Percentiles rank a stretch among this genome's conserved stretches.
Conservation (phyloP, 2,113 vertebrate genomes). For the Clarias magur region DNA sequence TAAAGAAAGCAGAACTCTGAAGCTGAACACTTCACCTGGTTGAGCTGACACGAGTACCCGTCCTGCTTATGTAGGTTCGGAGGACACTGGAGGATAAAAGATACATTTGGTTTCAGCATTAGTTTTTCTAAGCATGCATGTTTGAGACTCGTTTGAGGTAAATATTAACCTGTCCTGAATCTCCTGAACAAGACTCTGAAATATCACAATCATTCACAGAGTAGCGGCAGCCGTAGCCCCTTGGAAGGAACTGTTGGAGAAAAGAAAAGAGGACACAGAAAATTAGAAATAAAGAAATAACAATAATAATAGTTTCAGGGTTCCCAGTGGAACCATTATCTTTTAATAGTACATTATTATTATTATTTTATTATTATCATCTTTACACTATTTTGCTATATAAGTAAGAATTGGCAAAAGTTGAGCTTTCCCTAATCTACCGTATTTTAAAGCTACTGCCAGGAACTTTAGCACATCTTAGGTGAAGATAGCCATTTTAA, state of each 20-base stretch:
- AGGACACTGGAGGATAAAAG: slow-evolving; percentile 82
- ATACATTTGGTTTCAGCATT: not conserved
- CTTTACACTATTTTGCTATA: too few relatives aligned
- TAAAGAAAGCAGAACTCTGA: not conserved
- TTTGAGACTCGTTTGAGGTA: not conserved
- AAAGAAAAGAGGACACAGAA: slow-evolving; percentile 51
- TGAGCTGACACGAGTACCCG: slow-evolving; percentile 89
- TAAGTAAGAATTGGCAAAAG: not conserved
- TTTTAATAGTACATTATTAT: slow-evolving; percentile 3
- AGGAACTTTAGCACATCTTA: not conserved
- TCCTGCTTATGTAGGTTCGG: slow-evolving; percentile 98
- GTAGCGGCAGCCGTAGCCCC: slow-evolving; percentile 90
- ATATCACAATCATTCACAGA: slow-evolving; percentile 96
- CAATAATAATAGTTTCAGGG: not conserved
- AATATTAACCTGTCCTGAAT: slow-evolving; percentile 89
- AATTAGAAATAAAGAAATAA: not conserved
- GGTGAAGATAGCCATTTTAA: not conserved
- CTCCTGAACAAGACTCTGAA: slow-evolving; percentile 90
- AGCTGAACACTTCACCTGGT: slow-evolving; percentile 77
- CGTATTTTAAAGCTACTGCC: not conserved
- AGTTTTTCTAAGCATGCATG: not conserved
- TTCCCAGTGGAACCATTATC: not conserved
- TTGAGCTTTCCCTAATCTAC: not conserved
- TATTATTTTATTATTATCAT: not conserved
- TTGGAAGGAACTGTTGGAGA: slow-evolving; percentile 91